phyloP scores from a whole-genome alignment of 2,797 vertebrate genomes.

The Prunella strophiata region DNA sequence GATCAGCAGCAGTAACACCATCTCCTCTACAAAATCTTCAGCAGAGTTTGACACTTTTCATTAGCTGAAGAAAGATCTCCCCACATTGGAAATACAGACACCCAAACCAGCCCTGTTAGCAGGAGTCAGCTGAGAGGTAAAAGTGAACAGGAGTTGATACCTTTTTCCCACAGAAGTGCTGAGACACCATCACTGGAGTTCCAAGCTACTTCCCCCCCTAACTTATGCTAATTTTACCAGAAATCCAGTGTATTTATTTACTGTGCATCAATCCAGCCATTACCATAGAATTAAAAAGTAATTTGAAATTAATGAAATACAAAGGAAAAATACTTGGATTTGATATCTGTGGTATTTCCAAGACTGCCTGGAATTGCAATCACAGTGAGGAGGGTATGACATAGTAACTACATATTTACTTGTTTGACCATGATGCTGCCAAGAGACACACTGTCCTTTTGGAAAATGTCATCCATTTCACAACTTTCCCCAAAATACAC shows the following conservation, averaged over 20 bases:
- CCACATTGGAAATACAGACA: not conserved
- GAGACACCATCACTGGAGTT: not conserved
- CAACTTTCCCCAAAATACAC: not conserved
- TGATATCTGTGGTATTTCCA: not conserved
- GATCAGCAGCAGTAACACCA: not conserved
- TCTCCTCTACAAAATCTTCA: not conserved
- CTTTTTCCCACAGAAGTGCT: not conserved
- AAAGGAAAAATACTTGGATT: not conserved
- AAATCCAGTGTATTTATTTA: not conserved
- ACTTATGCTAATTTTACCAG: not conserved
- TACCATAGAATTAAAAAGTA: not conserved
- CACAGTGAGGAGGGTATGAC: not conserved
- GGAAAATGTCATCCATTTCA: slow-evolving; percentile 41
- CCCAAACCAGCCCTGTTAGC: not conserved
- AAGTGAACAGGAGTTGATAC: not conserved
- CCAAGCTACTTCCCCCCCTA: not conserved
- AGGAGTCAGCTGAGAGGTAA: not conserved
- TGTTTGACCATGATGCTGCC: not conserved
- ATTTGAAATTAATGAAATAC: not conserved
- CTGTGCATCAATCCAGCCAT: not conserved
- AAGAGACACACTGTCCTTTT: slow-evolving; percentile 34
- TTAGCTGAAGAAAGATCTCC: not conserved
- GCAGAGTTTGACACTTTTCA: not conserved
- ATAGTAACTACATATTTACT: slow-evolving; percentile 27
- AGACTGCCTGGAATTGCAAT: not conserved